Conservation (phyloP, 1,140 invertebrate species). For the Microplitis demolitor region DNA sequence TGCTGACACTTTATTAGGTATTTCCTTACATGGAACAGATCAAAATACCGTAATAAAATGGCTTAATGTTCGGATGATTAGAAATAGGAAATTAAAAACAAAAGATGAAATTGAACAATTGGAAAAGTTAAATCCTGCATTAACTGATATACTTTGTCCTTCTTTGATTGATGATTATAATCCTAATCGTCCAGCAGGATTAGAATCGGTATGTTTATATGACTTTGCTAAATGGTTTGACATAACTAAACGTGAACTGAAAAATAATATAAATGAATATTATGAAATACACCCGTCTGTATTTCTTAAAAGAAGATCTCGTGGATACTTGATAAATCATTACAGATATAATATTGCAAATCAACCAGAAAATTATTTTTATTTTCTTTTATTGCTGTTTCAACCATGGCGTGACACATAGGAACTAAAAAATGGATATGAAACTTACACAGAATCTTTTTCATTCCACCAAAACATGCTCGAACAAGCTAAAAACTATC, state of each 20-base stretch:
- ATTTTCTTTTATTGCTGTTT: constrained; percentile 27
- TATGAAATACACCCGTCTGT: neutral
- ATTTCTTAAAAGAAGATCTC: constrained; percentile 36
- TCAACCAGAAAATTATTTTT: constrained; percentile 42
- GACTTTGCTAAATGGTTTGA: too few species aligned
- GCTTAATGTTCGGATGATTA: too few species aligned
- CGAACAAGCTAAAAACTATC: too few species aligned
- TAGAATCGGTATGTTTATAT: neutral
- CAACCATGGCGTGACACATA: constrained; percentile 13
- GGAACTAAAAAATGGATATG: constrained; percentile 9
- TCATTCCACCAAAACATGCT: too few species aligned
- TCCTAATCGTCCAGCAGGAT: constrained; percentile 15
- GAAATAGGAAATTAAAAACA: too few species aligned
- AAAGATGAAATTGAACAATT: constrained; percentile 32
- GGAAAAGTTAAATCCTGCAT: constrained; percentile 15
- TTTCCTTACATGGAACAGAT: constrained; percentile 36
- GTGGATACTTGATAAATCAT: constrained; percentile 39
- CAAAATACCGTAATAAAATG: constrained; percentile 33
- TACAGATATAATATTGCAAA: too few species aligned
- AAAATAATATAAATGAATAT: constrained; percentile 21
- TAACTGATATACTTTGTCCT: constrained; percentile 34
- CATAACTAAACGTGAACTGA: constrained; percentile 27
- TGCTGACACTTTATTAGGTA: constrained; percentile 32
- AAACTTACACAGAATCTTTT: constrained; percentile 1
- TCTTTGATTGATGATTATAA: constrained; percentile 24